Evolutionary conservation across 2,888 invertebrate species (phyloP).

Genomic region (Lasioglossum oenotherae): DNA sequence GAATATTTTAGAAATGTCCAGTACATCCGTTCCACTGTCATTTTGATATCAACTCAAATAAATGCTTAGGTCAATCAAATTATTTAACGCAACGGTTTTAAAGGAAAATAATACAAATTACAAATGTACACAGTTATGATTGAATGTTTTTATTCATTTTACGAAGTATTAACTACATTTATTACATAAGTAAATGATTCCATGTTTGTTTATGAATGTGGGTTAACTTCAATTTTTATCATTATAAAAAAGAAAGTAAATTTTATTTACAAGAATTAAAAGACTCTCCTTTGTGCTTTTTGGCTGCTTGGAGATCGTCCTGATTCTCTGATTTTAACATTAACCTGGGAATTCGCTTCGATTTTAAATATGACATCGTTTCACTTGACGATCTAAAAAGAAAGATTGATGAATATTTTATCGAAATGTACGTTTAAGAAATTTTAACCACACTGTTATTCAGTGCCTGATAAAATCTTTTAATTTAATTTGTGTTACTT

Average conservation of each 20-base stretch:
- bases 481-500: background rate
- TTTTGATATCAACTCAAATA: background rate
- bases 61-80: background rate
- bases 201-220: constrained; percentile 63
- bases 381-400: constrained; percentile 75
- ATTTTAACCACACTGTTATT: background rate
- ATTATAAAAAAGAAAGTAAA: constrained; percentile 75
- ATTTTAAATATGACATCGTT: constrained; percentile 78
- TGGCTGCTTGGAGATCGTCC: constrained; percentile 74
- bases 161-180: constrained; percentile 83
- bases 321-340: constrained; percentile 76
- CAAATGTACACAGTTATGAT: constrained; percentile 46
- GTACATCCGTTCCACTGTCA: background rate
- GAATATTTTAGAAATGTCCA: background rate
- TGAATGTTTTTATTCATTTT: constrained; percentile 80
- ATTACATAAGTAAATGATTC: constrained; percentile 79
- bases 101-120: constrained; percentile 3
- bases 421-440: background rate
- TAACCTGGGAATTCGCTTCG: constrained; percentile 81
- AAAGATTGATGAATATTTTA: constrained; percentile 35
- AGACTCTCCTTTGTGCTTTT: constrained; percentile 81
- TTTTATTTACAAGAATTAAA: constrained; percentile 84
- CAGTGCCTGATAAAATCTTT: background rate
- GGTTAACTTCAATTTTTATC: constrained; percentile 63
- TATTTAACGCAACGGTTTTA: too few relatives aligned